These are phyloP conservation scores for Trissolcus brochymenae DNA, from an alignment of 2,888 invertebrate species.

Conservation along the genomic window DNA sequence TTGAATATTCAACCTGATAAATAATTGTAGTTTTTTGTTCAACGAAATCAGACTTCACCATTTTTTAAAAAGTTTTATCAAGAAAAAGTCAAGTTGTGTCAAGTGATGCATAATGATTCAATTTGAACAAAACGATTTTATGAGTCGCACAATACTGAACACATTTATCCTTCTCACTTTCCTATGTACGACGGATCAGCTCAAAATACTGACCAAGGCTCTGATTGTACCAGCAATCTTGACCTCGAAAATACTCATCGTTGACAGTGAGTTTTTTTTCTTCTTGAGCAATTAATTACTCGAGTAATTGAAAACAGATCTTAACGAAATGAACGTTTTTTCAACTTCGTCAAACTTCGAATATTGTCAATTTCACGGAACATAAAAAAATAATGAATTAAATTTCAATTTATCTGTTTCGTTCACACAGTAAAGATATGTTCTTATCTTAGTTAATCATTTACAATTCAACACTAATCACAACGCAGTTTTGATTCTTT, in stretches of 20 bases:
- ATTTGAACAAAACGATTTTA: constrained; percentile 11
- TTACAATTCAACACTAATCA: background rate
- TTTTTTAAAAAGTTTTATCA: too few species aligned
- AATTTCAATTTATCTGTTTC: background rate
- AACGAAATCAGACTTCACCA: too few species aligned
- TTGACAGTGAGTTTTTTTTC: constrained; percentile 39
- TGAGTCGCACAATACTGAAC: constrained; percentile 41
- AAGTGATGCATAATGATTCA: background rate
- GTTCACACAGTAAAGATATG: background rate
- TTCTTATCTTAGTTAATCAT: constrained; percentile 4
- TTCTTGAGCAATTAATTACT: constrained; percentile 30
- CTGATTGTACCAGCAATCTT: constrained; percentile 70
- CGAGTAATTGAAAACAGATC: background rate
- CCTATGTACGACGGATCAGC: constrained; percentile 21
- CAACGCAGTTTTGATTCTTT: background rate
- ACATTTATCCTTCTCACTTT: constrained; percentile 16
- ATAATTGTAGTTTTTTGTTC: too few species aligned
- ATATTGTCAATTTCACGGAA: background rate
- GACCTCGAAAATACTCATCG: constrained; percentile 31
- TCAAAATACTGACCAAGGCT: constrained; percentile 33
- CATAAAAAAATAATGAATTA: background rate
- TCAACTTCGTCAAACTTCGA: background rate
- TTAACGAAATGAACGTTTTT: constrained; percentile 1
- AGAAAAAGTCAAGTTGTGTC: too few species aligned
- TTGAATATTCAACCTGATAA: too few species aligned